Evolutionary conservation across 2,113 vertebrate genomes (phyloP).

Genomic region (Pelecanoides urinatrix): DNA sequence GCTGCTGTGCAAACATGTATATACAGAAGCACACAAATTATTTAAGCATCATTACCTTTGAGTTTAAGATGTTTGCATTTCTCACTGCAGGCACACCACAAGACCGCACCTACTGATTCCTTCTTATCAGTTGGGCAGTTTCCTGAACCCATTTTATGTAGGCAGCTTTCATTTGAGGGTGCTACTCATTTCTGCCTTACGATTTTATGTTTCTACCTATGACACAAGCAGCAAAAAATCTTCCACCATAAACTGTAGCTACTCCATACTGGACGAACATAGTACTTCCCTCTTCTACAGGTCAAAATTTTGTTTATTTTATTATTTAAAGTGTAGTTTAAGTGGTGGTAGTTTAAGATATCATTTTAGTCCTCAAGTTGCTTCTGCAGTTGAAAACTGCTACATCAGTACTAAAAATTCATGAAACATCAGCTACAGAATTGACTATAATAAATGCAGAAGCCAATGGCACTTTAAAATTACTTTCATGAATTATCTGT

Average conservation of each 20-base stretch:
- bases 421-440: neutral
- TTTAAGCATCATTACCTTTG: constrained; percentile 13
- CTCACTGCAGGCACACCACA: neutral
- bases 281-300: neutral
- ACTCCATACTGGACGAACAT: neutral
- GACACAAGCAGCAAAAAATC: neutral
- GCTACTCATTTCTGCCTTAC: neutral
- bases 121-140: neutral
- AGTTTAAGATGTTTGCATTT: neutral
- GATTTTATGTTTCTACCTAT: neutral
- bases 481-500: neutral
- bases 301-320: neutral
- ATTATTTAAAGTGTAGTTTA: neutral
- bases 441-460: neutral
- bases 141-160: neutral
- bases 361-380: neutral
- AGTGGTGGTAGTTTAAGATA: neutral
- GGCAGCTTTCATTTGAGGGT: neutral
- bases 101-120: neutral
- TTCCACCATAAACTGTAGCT: neutral
- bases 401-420: neutral
- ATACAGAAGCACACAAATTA: neutral
- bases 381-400: neutral
- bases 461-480: neutral
- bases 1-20: neutral